Evolutionary conservation across 2,888 invertebrate genomes (phyloP).

Genomic region (Apamea sordens): DNA sequence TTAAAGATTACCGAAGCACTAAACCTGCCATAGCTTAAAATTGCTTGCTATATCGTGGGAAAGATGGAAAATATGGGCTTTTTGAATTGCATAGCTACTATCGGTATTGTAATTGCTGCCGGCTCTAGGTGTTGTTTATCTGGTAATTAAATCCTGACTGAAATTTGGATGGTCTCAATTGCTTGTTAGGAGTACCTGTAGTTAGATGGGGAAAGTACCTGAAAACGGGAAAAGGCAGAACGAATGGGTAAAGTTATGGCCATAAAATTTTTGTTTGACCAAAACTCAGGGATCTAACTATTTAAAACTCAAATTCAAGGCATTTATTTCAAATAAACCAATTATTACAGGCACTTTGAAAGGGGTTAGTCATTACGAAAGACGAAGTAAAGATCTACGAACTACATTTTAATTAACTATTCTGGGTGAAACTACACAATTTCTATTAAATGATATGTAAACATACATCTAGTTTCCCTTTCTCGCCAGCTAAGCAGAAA

Average conservation of each 20-base stretch:
- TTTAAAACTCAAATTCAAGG: background rate
- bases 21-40: constrained; percentile 50
- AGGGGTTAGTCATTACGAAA: background rate
- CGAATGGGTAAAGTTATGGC: background rate
- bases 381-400: background rate
- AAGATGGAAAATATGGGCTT: constrained; percentile 34
- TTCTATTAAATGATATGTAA: background rate
- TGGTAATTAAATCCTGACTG: constrained; percentile 22
- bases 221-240: background rate
- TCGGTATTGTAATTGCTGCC: constrained; percentile 27
- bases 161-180: constrained; percentile 8
- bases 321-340: background rate
- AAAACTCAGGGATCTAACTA: background rate
- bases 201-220: background rate
- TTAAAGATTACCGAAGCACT: constrained; percentile 46
- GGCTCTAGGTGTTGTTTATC: constrained; percentile 16
- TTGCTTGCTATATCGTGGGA: constrained; percentile 32
- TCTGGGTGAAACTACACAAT: background rate
- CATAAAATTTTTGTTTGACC: background rate
- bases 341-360: background rate
- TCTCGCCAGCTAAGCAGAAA: constrained; percentile 23
- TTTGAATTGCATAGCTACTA: constrained; percentile 30
- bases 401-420: too few species aligned
- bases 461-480: constrained; percentile 28
- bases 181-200: too few species aligned